Conservation (phyloP, 2,888 invertebrate species). For the Furcula furcula region DNA sequence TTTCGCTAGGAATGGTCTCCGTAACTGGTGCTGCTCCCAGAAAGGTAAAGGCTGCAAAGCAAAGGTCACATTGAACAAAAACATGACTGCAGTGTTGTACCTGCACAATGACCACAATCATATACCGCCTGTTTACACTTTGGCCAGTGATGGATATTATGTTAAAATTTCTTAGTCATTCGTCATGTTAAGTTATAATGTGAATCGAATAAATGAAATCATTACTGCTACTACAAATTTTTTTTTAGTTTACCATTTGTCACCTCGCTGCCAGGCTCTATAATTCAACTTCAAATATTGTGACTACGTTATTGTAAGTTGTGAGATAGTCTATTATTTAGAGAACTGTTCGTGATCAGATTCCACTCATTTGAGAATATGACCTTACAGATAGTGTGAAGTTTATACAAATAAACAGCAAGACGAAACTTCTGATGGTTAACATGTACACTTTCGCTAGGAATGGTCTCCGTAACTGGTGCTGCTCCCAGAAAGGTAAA, state of each 20-base stretch:
- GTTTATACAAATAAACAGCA: constrained; percentile 3
- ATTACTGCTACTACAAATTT: too few relatives aligned
- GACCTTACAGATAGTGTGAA: neutral
- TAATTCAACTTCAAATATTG: too few relatives aligned
- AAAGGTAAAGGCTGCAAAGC: constrained; percentile 51
- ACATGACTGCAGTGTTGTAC: constrained; percentile 27
- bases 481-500: constrained; percentile 41
- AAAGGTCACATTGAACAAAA: constrained; percentile 34
- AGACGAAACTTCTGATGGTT: constrained; percentile 16
- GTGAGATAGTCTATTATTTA: too few relatives aligned
- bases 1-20: constrained; percentile 37
- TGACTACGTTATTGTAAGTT: too few relatives aligned
- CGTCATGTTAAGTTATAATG: too few relatives aligned
- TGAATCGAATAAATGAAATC: too few relatives aligned
- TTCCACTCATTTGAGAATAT: too few relatives aligned
- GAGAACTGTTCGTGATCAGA: too few relatives aligned
- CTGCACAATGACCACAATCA: constrained; percentile 39
- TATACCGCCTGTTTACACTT: constrained; percentile 36
- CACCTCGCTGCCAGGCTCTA: too few relatives aligned
- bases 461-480: constrained; percentile 38
- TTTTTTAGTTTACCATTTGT: too few relatives aligned
- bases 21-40: constrained; percentile 56
- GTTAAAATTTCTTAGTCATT: constrained; percentile 34
- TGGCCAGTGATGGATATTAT: constrained; percentile 27
- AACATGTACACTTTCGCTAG: constrained; percentile 39